Evolutionary conservation across 2,888 invertebrate species (phyloP).

Genomic region (Diarsia brunnea): DNA sequence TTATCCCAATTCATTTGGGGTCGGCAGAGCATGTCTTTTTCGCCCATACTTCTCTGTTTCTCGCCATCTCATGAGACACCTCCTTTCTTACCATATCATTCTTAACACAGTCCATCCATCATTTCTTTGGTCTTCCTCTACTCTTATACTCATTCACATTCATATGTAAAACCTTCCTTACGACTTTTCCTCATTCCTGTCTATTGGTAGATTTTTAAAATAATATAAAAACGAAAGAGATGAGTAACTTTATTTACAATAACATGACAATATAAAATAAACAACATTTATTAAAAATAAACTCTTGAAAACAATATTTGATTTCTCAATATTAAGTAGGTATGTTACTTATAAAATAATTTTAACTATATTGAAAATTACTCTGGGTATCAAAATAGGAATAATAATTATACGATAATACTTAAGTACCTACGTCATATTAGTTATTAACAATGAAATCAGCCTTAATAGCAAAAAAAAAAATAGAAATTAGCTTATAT

Average conservation of each 20-base stretch:
- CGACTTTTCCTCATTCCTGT: too few species aligned
- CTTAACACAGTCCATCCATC: too few species aligned
- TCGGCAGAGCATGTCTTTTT: too few species aligned
- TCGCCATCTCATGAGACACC: too few species aligned
- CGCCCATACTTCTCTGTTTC: too few species aligned
- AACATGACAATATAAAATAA: background rate
- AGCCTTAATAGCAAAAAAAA: background rate
- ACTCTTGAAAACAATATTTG: background rate
- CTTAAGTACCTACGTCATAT: too few species aligned
- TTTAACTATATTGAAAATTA: background rate
- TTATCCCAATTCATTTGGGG: too few species aligned
- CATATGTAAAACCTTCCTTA: too few species aligned
- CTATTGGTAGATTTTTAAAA: background rate
- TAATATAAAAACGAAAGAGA: conserved; percentile 1
- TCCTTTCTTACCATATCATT: too few species aligned
- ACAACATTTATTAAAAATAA: background rate
- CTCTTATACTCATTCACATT: too few species aligned
- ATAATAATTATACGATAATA: too few species aligned
- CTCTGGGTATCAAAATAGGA: background rate
- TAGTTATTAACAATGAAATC: background rate
- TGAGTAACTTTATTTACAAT: conserved; percentile 13
- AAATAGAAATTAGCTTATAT: background rate
- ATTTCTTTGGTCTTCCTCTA: too few species aligned
- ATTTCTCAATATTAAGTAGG: background rate
- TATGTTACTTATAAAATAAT: background rate